These are phyloP conservation scores for Ecdyonurus torrentis DNA, from an alignment of 2,888 invertebrate genomes.

Conservation along the genomic window DNA sequence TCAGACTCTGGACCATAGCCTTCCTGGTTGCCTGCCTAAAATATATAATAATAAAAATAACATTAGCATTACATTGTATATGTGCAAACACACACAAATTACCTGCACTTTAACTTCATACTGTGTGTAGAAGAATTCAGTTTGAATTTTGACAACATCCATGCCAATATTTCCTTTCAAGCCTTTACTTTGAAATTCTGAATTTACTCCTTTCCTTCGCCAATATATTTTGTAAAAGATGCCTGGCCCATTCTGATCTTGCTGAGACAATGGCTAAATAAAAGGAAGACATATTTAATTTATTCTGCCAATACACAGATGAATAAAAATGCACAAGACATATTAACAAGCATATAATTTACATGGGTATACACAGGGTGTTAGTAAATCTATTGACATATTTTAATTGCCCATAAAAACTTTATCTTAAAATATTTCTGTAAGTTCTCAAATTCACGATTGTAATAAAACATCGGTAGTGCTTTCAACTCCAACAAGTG, in stretches of 20 bases:
- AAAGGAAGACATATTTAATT: neutral
- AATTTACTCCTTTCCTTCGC: constrained; percentile 52
- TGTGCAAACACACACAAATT: constrained; percentile 9
- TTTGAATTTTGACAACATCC: constrained; percentile 58
- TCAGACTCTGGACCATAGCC: constrained; percentile 73
- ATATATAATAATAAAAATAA: constrained; percentile 3
- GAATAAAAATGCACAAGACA: neutral
- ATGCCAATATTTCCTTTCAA: constrained; percentile 62
- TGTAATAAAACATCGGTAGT: too few relatives aligned
- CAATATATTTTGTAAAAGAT: constrained; percentile 84
- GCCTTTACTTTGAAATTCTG: constrained; percentile 55
- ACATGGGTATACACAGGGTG: too few relatives aligned
- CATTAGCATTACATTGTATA: neutral
- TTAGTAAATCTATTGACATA: too few relatives aligned
- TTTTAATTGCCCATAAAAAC: too few relatives aligned
- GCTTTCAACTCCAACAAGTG: too few relatives aligned
- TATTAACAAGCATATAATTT: too few relatives aligned
- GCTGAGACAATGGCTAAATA: constrained; percentile 42
- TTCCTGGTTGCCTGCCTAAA: constrained; percentile 49
- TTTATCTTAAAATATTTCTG: too few relatives aligned
- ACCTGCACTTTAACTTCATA: constrained; percentile 74
- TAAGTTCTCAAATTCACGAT: too few relatives aligned
- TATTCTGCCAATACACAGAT: too few relatives aligned
- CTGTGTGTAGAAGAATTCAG: constrained; percentile 59
- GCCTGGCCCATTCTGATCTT: constrained; percentile 76